Evolutionary conservation across 2,113 vertebrate species (phyloP), one percentile per base, ranked within the genome.

Genomic region (Paracanthobrama guichenoti): DNA sequence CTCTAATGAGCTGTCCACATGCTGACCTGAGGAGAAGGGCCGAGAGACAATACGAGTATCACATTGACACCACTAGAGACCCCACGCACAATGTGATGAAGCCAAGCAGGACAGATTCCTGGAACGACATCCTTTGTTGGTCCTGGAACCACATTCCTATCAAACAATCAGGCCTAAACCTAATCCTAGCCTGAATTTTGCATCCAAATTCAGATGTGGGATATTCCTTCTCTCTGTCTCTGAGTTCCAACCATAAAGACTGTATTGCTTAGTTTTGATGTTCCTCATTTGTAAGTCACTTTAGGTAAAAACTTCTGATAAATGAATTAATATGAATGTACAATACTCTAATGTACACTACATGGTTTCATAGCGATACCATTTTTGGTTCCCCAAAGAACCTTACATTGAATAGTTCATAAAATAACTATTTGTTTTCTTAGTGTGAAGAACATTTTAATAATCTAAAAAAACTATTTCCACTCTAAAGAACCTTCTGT

Each of bases 1-100:
- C n/a, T 57, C 35, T 71, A 55, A 71, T 84, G 75, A 79, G 64
- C 50, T n/a, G 24, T 71, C 62, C 60, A 79, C 60, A 67, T 81
- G 55, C 22, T 62, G 66, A 24, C 67, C 60, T 11, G 9, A 55
- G 60, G 46, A 64, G 62, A 76, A 67, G 82, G 28, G 26, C 53
- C 6, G 24, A 73, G 76, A 73, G 55, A 64, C 6, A 20, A 53
- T 66, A 20, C 4, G 12, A 50, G 72, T 39, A 84, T 55, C 74
- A 80, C 26, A 71, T n/a, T 73, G 39, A 85, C 55, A 59, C 75
- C 22, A n/a, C 60, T 12, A 59, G 67, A 48, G 42, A 62, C 42
- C 26, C 24, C 59, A 77, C 12, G 31, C 48, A 69, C 35, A 14
- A 60, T 50, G 28, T 39, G 59, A 84, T 69, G 39, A 39, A 71